These are phyloP conservation scores for Peromyscus melanophrys DNA, from an alignment of 2,797 vertebrate genomes.

Conservation along the genomic window DNA sequence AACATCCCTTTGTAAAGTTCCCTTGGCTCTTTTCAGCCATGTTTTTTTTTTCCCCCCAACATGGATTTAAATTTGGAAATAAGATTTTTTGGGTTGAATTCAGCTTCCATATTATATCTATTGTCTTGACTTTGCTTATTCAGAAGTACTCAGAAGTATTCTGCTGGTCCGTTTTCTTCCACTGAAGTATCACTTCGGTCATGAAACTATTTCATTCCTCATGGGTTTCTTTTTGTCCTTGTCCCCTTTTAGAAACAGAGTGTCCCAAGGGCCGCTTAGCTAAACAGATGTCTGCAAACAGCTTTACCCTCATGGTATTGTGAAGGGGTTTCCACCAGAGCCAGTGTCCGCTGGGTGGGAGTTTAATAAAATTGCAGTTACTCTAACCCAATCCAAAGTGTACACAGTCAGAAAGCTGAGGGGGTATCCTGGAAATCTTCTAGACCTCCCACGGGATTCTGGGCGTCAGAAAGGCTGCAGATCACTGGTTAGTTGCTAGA, in stretches of 20 bases:
- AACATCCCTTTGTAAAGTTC: neutral
- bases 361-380: neutral
- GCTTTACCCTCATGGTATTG: neutral
- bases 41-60: neutral
- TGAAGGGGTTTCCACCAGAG: neutral
- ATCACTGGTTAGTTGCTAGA: neutral
- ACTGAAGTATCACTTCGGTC: neutral
- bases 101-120: neutral
- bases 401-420: neutral
- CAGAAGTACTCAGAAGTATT: neutral
- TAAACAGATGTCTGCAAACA: neutral
- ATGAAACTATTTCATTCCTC: neutral
- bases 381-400: neutral
- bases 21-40: neutral
- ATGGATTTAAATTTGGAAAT: slow-evolving; percentile 52
- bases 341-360: neutral
- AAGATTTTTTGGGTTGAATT: slow-evolving; percentile 29
- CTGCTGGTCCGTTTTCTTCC: neutral
- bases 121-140: neutral
- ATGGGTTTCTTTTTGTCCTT: neutral
- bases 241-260: slow-evolving; percentile 41
- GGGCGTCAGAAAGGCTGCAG: neutral
- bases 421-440: neutral
- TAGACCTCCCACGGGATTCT: neutral
- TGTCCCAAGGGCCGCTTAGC: neutral